phyloP scores from a whole-genome alignment of 2,888 invertebrate genomes.

The Apocheima hispidaria region DNA sequence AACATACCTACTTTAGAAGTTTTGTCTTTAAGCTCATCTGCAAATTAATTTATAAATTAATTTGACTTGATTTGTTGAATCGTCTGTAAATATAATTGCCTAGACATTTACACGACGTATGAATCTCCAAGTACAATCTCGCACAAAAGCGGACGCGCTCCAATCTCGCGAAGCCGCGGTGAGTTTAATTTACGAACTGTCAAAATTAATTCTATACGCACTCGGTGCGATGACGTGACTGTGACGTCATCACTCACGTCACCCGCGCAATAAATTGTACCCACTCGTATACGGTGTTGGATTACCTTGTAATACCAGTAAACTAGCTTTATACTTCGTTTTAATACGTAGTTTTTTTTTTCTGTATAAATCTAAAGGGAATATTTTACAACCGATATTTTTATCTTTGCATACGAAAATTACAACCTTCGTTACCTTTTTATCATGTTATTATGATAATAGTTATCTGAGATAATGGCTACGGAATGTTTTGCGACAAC shows the following conservation, averaged over 20 bases:
- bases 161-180: conserved; percentile 46
- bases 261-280: conserved; percentile 42
- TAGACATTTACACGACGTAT: neutral
- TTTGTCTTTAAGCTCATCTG: too few species aligned
- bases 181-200: conserved; percentile 61
- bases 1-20: too few species aligned
- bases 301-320: conserved; percentile 32
- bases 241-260: conserved; percentile 46
- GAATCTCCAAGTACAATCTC: conserved; percentile 27
- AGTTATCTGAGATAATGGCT: too few species aligned
- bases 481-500: too few species aligned
- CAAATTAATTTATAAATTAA: too few species aligned
- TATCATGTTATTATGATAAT: too few species aligned
- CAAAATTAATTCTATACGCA: conserved; percentile 60
- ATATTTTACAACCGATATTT: too few species aligned
- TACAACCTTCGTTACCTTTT: too few species aligned
- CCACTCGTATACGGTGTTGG: conserved; percentile 27
- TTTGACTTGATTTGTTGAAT: neutral
- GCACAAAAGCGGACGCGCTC: conserved; percentile 38
- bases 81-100: neutral
- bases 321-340: too few species aligned
- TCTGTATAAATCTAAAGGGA: too few species aligned
- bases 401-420: too few species aligned
- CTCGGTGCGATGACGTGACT: conserved; percentile 43
- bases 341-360: too few species aligned